Evolutionary conservation across 2,113 vertebrate genomes (phyloP).

Genomic region (Aythya baeri): DNA sequence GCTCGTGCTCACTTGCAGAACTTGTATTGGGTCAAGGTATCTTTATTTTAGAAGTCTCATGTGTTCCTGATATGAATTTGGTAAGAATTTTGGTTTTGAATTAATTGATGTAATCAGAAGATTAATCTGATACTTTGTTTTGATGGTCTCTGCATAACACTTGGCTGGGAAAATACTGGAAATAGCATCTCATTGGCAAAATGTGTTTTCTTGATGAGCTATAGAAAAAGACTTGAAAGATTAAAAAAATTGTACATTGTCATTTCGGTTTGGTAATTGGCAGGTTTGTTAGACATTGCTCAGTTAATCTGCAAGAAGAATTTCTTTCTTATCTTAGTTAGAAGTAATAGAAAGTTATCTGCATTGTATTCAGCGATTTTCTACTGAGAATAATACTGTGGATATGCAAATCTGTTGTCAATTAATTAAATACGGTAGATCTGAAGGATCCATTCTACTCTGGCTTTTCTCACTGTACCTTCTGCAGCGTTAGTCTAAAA

Average conservation of each 20-base stretch:
- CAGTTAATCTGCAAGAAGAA: background rate
- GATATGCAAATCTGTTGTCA: background rate
- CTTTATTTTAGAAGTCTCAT: background rate
- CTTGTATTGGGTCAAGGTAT: background rate
- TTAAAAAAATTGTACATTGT: background rate
- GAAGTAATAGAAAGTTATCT: background rate
- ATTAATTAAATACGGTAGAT: background rate
- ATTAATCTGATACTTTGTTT: background rate
- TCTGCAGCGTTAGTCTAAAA: background rate
- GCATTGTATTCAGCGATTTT: background rate
- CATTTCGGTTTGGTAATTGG: background rate
- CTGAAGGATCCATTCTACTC: background rate
- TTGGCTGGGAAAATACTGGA: background rate
- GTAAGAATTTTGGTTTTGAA: background rate
- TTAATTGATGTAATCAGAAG: background rate
- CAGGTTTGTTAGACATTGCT: background rate
- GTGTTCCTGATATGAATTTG: background rate
- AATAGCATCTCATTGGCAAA: background rate
- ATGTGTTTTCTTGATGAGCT: background rate
- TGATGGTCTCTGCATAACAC: background rate
- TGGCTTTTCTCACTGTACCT: background rate
- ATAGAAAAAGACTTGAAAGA: background rate
- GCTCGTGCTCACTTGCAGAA: background rate
- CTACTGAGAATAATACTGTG: background rate
- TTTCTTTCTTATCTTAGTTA: background rate